Evolutionary conservation across 2,888 invertebrate genomes (phyloP).

Genomic region (Eremobia ochroleuca): DNA sequence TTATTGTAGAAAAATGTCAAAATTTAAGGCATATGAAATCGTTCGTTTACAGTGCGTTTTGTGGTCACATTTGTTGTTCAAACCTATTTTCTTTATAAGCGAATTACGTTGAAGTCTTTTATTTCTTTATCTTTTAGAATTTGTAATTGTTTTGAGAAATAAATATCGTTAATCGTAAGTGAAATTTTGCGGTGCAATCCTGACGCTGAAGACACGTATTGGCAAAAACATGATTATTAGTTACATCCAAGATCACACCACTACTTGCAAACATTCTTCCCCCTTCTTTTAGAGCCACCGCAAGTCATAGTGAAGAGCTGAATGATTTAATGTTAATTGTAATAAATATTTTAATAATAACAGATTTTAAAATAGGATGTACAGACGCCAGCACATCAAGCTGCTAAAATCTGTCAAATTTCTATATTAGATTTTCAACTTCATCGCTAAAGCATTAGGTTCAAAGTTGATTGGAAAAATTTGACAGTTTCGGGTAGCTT

Average conservation of each 20-base stretch:
- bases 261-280: background rate
- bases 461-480: no score
- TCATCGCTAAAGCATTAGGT: no score
- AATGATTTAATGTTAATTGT: background rate
- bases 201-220: background rate
- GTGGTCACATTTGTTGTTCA: background rate
- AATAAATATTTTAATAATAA: background rate
- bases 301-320: background rate
- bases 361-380: background rate
- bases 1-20: constrained; percentile 11
- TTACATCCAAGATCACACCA: background rate
- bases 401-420: no score
- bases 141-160: background rate
- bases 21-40: background rate
- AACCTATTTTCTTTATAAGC: background rate
- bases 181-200: background rate
- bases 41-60: background rate
- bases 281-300: background rate
- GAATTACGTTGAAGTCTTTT: background rate
- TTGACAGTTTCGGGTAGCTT: no score
- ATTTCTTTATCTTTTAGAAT: no score
- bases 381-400: no score
- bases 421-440: no score
- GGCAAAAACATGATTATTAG: background rate
- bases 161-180: background rate